Base-by-base conservation (phyloP, 2,888 invertebrate species). In the Tridacna gigas region DNA sequence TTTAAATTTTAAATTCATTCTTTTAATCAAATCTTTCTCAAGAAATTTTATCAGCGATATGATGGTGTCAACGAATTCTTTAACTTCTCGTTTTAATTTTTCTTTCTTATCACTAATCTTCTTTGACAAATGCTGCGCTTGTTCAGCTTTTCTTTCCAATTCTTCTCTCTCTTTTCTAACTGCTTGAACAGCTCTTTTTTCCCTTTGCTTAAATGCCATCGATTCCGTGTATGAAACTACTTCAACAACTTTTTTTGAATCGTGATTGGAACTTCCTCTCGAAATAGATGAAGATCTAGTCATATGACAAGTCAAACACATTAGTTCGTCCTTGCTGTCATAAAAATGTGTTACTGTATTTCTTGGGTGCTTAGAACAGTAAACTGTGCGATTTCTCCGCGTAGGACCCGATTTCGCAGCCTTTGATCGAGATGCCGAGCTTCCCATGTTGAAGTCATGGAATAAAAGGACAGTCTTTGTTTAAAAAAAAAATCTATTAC, bases 341-440 rank as follows among this genome's bases (percentile, higher is more conserved):
- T 67, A 63, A 20, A 37, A 79, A 65, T 82, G 82, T 37, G 82
- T 82, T 12, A 82, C 71, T 22, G 63, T 12, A 15, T 82, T 82
- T 26, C 28, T 77, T 26, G 67, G 51, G 26, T 77, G 77, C 26
- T 77, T 77, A 48, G n/a, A 26, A 48, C 77, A 77, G 25, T 13
- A 25, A 3, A 71, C 71, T 51, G 63, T 63, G 15, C 22, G 63
- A n/a, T 25, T 22, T 26, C 12, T 11, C 22, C 37, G 71, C 13
- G 25, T 3, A 15, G 25, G 12, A 7, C 26, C 13, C 4, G 48
- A 2, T 71, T 26, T 47, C 45, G 45, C n/a, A 37, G 7, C 37
- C 37, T 37, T 37, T 37, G 37, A 37, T 37, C 37, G 15, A 7
- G 71, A 51, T 15, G 47, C 51, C 51, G 51, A 71, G 22, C 51